phyloP scores from a whole-genome alignment of 23 tunicate species.

The Trididemnum clinides region DNA sequence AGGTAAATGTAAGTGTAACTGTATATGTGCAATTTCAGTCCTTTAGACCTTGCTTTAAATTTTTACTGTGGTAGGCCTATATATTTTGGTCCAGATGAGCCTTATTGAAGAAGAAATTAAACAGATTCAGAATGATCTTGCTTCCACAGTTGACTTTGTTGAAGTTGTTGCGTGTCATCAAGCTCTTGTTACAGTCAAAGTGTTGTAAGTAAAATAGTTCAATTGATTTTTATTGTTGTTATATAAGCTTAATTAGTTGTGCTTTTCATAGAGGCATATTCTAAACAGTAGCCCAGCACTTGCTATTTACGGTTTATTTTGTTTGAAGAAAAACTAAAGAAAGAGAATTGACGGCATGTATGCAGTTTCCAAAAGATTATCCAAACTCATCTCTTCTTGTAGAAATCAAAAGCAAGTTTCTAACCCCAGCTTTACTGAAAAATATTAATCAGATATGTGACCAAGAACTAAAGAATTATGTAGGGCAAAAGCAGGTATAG shows the following conservation, averaged over 20 bases:
- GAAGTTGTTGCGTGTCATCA: constrained; percentile 68
- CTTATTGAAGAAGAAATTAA: constrained; percentile 53
- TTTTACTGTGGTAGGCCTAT: no score
- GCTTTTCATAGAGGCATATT: no score
- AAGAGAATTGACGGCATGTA: constrained; percentile 71
- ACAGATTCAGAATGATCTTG: constrained; percentile 35
- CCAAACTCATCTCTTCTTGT: constrained; percentile 62
- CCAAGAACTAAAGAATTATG: constrained; percentile 74
- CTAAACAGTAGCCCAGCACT: background rate
- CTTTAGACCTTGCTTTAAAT: no score
- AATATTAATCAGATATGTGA: constrained; percentile 63
- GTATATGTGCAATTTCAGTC: no score
- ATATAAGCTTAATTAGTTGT: no score
- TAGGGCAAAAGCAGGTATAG: constrained; percentile 61
- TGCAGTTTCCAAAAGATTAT: constrained; percentile 78
- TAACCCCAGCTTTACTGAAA: constrained; percentile 65
- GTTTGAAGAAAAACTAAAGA: constrained; percentile 65
- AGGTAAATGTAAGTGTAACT: no score
- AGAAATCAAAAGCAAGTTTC: constrained; percentile 86
- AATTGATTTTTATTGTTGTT: background rate
- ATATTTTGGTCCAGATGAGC: no score
- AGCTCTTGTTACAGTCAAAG: constrained; percentile 56
- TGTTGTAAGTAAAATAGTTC: constrained; percentile 45
- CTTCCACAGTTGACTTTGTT: constrained; percentile 33
- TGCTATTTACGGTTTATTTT: background rate